Evolutionary conservation across 2,888 invertebrate genomes (phyloP).

Genomic region (Lutraria lutraria): DNA sequence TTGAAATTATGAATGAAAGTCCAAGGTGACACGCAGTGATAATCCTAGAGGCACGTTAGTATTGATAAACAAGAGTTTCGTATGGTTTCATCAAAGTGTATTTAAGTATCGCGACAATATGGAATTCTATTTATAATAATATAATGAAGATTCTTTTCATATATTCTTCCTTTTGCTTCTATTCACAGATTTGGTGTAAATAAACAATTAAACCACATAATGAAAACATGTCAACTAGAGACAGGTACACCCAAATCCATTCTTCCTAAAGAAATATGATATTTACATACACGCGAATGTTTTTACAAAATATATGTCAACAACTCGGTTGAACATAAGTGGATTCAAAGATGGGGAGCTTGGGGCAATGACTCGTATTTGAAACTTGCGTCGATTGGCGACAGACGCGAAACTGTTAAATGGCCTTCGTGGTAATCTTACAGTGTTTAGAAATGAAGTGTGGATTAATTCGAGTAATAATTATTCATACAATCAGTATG

Average conservation of each 20-base stretch:
- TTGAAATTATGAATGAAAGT: not conserved
- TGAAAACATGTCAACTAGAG: not conserved
- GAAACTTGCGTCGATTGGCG: not conserved
- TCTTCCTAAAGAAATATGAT: not conserved
- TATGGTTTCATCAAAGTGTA: not conserved
- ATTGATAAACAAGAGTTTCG: not conserved
- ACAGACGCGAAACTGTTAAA: not conserved
- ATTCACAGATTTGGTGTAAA: not conserved
- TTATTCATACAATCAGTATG: not conserved
- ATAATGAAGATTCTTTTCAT: not conserved
- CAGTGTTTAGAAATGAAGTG: not conserved
- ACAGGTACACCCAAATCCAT: not conserved
- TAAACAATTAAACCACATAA: constrained; percentile 19
- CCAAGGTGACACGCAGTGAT: not conserved
- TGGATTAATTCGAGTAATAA: constrained; percentile 10
- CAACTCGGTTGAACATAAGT: not conserved
- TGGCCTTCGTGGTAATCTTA: not conserved
- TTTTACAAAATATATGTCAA: not conserved
- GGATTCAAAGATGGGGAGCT: not conserved
- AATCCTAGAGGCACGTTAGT: not conserved
- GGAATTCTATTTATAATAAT: not conserved
- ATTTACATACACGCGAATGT: not conserved
- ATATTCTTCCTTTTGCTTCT: not conserved
- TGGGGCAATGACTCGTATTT: not conserved
- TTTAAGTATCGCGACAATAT: not conserved